Evolutionary conservation across 2,797 vertebrate species (phyloP), one percentile per base, ranked within the genome.

Genomic region (Phrynocephalus forsythii): DNA sequence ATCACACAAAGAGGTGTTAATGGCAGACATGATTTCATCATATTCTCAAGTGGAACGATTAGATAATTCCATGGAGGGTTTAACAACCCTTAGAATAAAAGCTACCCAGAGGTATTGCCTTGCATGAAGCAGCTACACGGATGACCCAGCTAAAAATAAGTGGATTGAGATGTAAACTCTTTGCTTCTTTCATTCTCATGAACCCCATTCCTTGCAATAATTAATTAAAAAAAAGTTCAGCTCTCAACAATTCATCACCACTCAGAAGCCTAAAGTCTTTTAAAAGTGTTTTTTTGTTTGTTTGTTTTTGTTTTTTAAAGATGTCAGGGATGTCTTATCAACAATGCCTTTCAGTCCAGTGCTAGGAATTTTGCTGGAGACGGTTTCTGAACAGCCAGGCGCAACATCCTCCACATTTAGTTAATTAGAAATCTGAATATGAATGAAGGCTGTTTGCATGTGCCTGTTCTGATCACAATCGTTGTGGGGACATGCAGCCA

Each of bases 391-490:
- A 77, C 26, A 22, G 63, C 76, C 33, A 60, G 66, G 77, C 20
- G 6, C 38, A 83, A 24, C 68, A 84, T 72, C 20, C 56, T 18
- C 56, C 66, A 88, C 44, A 50, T 80, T 69, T 33, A 16, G 83
- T 88, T 88, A 81, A 80, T 85, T 85, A 85, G 71, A 56, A 81
- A 81, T 63, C 24, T 68, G 83, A 73, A 33, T n/a, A 85, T n/a
- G 56, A 50, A 60, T 7, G 33, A 80, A 30, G 22, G n/a, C 16
- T 66, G 28, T 83, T 88, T 84, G 50, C 38, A 80, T 3, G 30
- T n/a, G 38, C 5, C 6, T 79, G 28, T 30, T 44, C 75, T 38
- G 87, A 80, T 84, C 44, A 38, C 24, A 80, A 84, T 79, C 69
- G 52, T 52, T 4, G 6, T 6, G 7, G 66, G 67, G 20, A 73